Evolutionary conservation across 2,797 vertebrate genomes (phyloP), one percentile per base, ranked within the genome.

Genomic region (Alauda arvensis): DNA sequence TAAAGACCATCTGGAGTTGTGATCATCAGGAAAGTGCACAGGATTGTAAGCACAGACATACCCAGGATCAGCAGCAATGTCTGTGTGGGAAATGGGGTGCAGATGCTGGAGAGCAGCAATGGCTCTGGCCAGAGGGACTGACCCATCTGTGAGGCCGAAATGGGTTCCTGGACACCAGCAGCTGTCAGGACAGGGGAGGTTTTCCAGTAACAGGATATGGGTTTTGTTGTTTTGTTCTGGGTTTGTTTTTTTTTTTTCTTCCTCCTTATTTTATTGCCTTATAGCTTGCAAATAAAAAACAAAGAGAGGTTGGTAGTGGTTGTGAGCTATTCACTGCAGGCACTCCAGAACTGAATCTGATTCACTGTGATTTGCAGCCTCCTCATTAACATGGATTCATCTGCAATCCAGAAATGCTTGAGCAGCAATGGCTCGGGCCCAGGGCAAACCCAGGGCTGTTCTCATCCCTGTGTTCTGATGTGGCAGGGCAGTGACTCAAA

Each of bases 401-500:
- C 94, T 95, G 89, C 93, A 95, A 94, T 89, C 93, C 93, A 95
- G 92, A 95, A 95, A 95, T 94, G 93, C 94, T 93, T 90, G 93
- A 93, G 94, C 89, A 93, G 93, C 94, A 95, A 77, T 91, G 87
- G 93, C 89, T 94, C 2, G 0, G 84, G 87, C 93, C 93, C 87
- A 90, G 89, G 93, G 94, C 93, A 87, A 93, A 93, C 56, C 80
- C 89, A 83, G 79, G 85, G 91, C 83, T 93, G 91, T 48, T 92
- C 93, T 85, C 93, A 91, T 83, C 89, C 31, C 80, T 63, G 70
- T 2, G 7, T 78, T 88, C 57, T 60, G 85, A 69, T 87, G 89
- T 74, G 80, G 89, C 91, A 87, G 85, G 24, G 46, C 91, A 67
- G 63, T 94, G 94, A 94, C 89, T 95, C 93, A 93, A 26, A 94